Conservation (phyloP, 2,113 vertebrate genomes). For the Malaclemys terrapin region DNA sequence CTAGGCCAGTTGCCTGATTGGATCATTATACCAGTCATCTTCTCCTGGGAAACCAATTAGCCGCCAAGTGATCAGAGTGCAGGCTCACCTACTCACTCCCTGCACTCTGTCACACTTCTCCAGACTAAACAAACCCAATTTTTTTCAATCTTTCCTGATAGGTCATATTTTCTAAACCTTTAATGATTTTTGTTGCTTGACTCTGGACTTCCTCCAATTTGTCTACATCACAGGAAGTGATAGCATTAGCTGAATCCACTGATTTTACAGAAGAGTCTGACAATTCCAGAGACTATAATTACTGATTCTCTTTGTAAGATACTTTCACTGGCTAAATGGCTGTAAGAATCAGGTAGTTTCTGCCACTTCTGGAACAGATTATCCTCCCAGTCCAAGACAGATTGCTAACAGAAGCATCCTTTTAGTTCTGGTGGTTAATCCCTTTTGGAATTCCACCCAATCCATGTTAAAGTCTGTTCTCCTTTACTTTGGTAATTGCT, state of each 20-base stretch:
- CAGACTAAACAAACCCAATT: no score
- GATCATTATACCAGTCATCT: no score
- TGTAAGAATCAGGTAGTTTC: slow-evolving; percentile 56
- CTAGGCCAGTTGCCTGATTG: no score
- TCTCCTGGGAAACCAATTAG: no score
- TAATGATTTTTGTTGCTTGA: not conserved
- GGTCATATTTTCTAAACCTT: no score
- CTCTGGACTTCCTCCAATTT: not conserved
- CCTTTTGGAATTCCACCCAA: slow-evolving; percentile 12
- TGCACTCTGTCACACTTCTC: no score
- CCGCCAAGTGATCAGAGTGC: no score
- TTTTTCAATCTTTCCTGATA: no score
- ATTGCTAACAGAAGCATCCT: slow-evolving; percentile 31
- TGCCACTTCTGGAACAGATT: slow-evolving; percentile 51
- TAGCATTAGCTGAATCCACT: slow-evolving; percentile 16
- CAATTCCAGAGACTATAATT: slow-evolving; percentile 35
- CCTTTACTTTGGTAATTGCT: not conserved
- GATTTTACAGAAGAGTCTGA: slow-evolving; percentile 26
- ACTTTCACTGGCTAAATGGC: slow-evolving; percentile 44
- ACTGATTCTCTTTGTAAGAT: slow-evolving; percentile 48
- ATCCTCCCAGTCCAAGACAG: slow-evolving; percentile 22
- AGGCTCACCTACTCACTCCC: no score
- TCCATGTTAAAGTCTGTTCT: not conserved
- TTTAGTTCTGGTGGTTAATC: slow-evolving; percentile 37
- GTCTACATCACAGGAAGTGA: not conserved